These are phyloP conservation scores for Carollia perspicillata DNA, from an alignment of 2,113 vertebrate species.

Conservation along the genomic window DNA sequence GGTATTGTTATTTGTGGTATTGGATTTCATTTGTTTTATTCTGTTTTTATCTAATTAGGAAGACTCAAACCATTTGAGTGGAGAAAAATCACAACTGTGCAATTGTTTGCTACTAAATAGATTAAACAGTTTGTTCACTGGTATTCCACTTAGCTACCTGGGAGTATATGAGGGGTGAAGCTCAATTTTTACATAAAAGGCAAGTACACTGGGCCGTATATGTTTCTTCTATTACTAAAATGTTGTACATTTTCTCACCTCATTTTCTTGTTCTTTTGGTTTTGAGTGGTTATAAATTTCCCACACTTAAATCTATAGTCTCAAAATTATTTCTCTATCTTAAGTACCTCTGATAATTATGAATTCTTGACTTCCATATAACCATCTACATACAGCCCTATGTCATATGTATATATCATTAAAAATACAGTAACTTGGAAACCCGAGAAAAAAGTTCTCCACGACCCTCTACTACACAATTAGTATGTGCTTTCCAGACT, in stretches of 20 bases:
- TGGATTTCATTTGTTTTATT: constrained; percentile 5
- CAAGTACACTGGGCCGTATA: not conserved
- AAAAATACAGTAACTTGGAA: constrained; percentile 57
- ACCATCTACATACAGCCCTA: not conserved
- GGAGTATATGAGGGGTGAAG: not conserved
- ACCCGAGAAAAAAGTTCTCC: constrained; percentile 27
- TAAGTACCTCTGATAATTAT: constrained; percentile 53
- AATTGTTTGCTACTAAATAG: not conserved
- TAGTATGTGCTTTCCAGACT: constrained; percentile 67
- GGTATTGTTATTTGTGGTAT: not conserved
- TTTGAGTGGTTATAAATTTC: constrained; percentile 53
- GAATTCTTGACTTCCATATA: constrained; percentile 37
- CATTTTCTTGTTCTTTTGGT: constrained; percentile 48
- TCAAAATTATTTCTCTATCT: constrained; percentile 31
- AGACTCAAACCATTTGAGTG: not conserved
- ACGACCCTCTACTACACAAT: not conserved
- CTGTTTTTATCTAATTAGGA: constrained; percentile 34
- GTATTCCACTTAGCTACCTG: not conserved
- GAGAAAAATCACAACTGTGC: not conserved
- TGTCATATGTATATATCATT: constrained; percentile 72
- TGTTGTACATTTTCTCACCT: not conserved
- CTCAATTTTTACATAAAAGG: constrained; percentile 32
- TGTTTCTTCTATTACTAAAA: constrained; percentile 46
- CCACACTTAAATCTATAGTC: not conserved
- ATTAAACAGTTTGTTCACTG: constrained; percentile 51